These are phyloP conservation scores for Sarcophilus harrisii DNA, from an alignment of 2,797 vertebrate species.

Conservation along the genomic window DNA sequence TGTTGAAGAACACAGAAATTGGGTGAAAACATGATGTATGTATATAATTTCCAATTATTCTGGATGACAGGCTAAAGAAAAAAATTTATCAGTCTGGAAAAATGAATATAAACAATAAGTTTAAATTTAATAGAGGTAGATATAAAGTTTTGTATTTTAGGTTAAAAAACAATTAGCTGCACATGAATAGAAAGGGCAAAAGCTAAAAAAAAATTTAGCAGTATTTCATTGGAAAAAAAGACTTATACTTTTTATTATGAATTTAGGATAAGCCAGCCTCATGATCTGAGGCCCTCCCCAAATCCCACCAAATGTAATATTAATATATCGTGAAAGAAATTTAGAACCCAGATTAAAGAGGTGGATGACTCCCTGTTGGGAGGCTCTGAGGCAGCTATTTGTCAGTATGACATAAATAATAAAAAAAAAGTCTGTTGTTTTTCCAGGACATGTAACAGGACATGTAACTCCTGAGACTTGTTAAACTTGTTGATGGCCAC, in stretches of 20 bases:
- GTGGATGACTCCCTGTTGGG: background rate
- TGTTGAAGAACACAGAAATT: background rate
- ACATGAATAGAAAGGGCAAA: background rate
- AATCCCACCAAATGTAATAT: background rate
- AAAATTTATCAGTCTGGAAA: background rate
- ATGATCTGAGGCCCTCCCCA: background rate
- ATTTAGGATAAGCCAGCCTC: background rate
- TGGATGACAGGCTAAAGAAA: background rate
- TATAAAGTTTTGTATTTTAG: background rate
- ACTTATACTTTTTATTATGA: background rate
- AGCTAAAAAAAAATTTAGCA: background rate
- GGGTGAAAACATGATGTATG: background rate
- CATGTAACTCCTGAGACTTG: background rate
- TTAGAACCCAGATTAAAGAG: background rate
- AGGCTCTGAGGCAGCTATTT: background rate
- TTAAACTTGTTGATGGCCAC: background rate
- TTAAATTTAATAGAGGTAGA: background rate
- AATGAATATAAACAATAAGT: background rate
- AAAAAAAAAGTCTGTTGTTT: background rate
- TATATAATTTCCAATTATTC: background rate
- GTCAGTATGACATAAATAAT: background rate
- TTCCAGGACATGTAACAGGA: background rate
- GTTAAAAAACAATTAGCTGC: background rate
- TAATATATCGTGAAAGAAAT: background rate
- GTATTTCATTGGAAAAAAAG: background rate